These are phyloP conservation scores for Sorex maritimensis DNA, from an alignment of 2,797 vertebrate genomes.

Conservation along the genomic window DNA sequence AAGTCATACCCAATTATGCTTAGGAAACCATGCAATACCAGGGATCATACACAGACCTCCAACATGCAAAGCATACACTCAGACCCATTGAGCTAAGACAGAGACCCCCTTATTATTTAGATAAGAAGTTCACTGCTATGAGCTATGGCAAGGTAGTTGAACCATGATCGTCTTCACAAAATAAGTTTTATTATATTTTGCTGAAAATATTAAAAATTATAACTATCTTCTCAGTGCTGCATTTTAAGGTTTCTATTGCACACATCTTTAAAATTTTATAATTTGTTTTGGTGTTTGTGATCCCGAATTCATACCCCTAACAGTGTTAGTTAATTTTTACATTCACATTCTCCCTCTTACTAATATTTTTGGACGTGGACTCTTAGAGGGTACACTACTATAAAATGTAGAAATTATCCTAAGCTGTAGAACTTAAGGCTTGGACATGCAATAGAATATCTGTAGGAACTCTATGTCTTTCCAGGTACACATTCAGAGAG, in stretches of 20 bases:
- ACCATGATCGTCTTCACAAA: background rate
- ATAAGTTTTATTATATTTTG: background rate
- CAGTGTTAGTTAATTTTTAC: too few species aligned
- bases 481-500: background rate
- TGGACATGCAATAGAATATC: background rate
- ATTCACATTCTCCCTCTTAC: background rate
- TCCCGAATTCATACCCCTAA: background rate
- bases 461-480: background rate
- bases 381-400: background rate
- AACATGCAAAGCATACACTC: too few species aligned
- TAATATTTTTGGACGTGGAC: background rate
- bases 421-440: background rate
- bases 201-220: background rate
- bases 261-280: background rate
- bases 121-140: background rate
- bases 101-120: background rate
- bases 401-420: too few species aligned
- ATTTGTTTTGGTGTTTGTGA: background rate
- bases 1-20: too few species aligned
- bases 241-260: background rate
- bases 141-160: constrained; percentile 7
- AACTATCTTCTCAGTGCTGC: background rate
- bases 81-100: too few species aligned
- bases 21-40: too few species aligned
- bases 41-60: too few species aligned